Conservation (phyloP, 2,888 invertebrate species). For the Clanis bilineata region DNA sequence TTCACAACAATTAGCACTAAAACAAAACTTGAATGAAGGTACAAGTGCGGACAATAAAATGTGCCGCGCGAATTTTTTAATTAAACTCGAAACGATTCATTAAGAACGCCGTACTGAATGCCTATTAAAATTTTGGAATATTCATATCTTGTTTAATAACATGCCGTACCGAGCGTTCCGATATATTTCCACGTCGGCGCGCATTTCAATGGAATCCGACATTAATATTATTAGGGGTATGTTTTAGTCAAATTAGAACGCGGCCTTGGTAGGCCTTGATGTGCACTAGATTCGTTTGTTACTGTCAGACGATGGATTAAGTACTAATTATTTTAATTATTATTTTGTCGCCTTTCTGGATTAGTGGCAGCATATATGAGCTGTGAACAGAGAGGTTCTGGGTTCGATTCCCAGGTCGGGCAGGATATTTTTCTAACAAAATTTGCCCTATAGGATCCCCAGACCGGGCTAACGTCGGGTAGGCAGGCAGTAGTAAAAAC, state of each 20-base stretch:
- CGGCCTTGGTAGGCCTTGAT: background rate
- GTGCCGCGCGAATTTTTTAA: conserved; percentile 12
- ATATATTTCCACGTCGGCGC: conserved; percentile 33
- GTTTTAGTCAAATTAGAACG: conserved; percentile 9
- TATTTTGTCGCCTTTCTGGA: too few relatives aligned
- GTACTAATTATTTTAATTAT: too few relatives aligned
- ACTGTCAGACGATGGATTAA: too few relatives aligned
- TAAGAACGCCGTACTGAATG: conserved; percentile 20
- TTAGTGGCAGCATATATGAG: too few relatives aligned
- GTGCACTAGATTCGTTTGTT: too few relatives aligned
- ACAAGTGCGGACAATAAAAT: conserved; percentile 4
- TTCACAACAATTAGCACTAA: conserved; percentile 1
- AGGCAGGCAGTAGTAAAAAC: too few relatives aligned
- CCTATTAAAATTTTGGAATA: conserved; percentile 31
- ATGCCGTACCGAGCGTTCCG: conserved; percentile 25
- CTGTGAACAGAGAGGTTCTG: too few relatives aligned
- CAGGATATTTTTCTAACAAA: too few relatives aligned
- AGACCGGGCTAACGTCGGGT: too few relatives aligned
- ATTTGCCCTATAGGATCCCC: too few relatives aligned
- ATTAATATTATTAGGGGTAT: conserved; percentile 32
- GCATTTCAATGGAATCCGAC: conserved; percentile 31
- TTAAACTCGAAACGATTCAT: conserved; percentile 22
- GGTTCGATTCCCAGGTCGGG: too few relatives aligned
- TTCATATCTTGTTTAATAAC: conserved; percentile 31
- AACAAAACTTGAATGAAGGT: background rate